Evolutionary conservation across 2,888 invertebrate genomes (phyloP).

Genomic region (Parapristionchus giblindavisi): DNA sequence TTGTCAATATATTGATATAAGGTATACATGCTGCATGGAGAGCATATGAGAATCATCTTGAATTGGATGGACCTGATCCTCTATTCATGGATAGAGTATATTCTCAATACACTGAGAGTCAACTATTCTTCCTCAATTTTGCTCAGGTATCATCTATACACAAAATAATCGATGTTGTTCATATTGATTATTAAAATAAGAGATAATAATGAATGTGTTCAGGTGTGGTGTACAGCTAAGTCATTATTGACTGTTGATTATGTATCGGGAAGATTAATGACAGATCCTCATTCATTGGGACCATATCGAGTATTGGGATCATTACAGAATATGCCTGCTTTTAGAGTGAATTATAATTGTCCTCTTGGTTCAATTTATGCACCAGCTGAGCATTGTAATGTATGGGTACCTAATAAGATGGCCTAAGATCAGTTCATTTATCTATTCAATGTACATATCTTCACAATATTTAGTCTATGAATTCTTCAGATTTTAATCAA

Average conservation of each 20-base stretch:
- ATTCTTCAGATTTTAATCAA: too few species aligned
- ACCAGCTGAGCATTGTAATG: conserved; percentile 59
- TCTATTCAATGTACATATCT: conserved; percentile 25
- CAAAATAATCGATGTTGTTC: not conserved
- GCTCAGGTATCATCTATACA: conserved; percentile 56
- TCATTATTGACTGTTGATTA: conserved; percentile 41
- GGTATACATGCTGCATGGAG: conserved; percentile 67
- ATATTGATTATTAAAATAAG: not conserved
- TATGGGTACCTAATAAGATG: conserved; percentile 52
- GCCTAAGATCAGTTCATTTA: not conserved
- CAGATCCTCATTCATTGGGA: conserved; percentile 63
- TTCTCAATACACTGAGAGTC: conserved; percentile 63
- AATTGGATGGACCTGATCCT: conserved; percentile 59
- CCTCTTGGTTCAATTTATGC: conserved; percentile 56
- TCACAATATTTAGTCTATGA: too few species aligned
- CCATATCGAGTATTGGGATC: conserved; percentile 63
- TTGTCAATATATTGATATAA: conserved; percentile 40
- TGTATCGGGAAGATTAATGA: conserved; percentile 53
- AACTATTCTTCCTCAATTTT: conserved; percentile 66
- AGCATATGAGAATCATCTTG: conserved; percentile 56
- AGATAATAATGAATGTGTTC: not conserved
- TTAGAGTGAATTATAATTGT: conserved; percentile 60
- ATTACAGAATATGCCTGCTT: conserved; percentile 67
- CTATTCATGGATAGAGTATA: conserved; percentile 57
- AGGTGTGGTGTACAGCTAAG: conserved; percentile 61